Evolutionary conservation across 2,888 invertebrate genomes (phyloP), one percentile per base, ranked within the genome.

Genomic region (Prionchulus punctatus): DNA sequence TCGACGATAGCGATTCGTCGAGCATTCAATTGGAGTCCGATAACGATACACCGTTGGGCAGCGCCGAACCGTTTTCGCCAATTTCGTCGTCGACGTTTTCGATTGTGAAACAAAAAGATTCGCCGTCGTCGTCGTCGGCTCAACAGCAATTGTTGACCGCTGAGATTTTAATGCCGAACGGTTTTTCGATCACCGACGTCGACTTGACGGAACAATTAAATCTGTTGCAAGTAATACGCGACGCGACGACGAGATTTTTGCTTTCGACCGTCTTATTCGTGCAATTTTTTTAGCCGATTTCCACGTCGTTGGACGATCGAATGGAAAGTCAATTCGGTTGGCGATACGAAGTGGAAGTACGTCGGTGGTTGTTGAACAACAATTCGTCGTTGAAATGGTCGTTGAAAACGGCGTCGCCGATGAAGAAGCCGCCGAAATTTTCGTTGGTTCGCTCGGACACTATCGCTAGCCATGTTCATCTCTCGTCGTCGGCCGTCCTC

Each of bases 251-350:
- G n/a, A n/a, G n/a, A n/a, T n/a, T n/a, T n/a, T n/a, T n/a, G n/a
- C n/a, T n/a, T n/a, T n/a, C n/a, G n/a, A n/a, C n/a, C 42, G n/a
- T 42, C 42, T 42, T 42, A 12, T 42, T 42, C 42, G 12, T n/a
- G n/a, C n/a, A n/a, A 12, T 47, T 21, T 12, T 53, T 53, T 36
- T 25, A 30, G 43, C 18, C 42, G 2, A 27, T 56, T 2, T 42
- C 43, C n/a, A 2, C 43, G 51, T 25, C 28, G 43, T 31, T 43
- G 21, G 57, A 57, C 53, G 57, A 57, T 25, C 36, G 53, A 4
- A n/a, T 27, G 1, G 57, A 57, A 25, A 21, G 53, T 31, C 57
- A 57, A 45, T n/a, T 48, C 15, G 53, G 47, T 27, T 57, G 57
- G 53, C 23, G 26, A 3, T 23, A 47, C n/a, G 47, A 28, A 30